A percentile compares a stretch with the other conserved stretches of the same genome.
phyloP scores from a whole-genome alignment of 37 sponge, comb jelly and placozoan species.

The Theonella swinhoei region DNA sequence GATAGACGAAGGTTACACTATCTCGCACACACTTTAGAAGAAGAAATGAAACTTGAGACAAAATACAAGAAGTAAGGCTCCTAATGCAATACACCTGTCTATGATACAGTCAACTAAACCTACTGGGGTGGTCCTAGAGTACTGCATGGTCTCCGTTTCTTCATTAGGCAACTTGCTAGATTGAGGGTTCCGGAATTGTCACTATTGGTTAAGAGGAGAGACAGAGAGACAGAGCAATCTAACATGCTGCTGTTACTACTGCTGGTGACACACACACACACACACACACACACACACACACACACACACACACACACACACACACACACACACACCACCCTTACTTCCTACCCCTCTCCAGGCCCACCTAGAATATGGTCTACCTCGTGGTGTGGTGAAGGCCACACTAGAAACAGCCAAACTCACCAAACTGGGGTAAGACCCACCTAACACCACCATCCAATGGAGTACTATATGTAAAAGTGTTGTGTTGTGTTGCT shows the following conservation, averaged over 20 bases:
- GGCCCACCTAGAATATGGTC: conserved; percentile 55
- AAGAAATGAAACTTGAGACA: conserved; percentile 37
- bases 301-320: background rate
- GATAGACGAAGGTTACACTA: conserved; percentile 26
- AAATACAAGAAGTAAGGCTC: conserved; percentile 5
- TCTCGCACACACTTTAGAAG: conserved; percentile 24
- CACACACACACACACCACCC: too few relatives aligned
- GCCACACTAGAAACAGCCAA: conserved; percentile 68
- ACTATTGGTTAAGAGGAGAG: conserved; percentile 13
- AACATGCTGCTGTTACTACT: conserved; percentile 76
- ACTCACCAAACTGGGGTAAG: conserved; percentile 51
- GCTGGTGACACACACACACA: conserved; percentile 9
- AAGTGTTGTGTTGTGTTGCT: background rate
- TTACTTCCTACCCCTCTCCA: background rate
- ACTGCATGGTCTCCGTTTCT: too few relatives aligned
- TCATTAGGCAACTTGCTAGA: too few relatives aligned
- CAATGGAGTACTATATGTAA: background rate
- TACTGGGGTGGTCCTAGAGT: too few relatives aligned
- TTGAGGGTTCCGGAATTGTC: conserved; percentile 25
- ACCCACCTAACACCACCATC: too few relatives aligned
- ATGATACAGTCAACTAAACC: too few relatives aligned
- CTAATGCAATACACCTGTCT: too few relatives aligned
- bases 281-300: background rate
- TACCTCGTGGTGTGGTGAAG: conserved; percentile 48
- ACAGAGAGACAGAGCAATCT: conserved; percentile 55